Conservation (phyloP, 2,888 invertebrate genomes). For the Lingula anatina region DNA sequence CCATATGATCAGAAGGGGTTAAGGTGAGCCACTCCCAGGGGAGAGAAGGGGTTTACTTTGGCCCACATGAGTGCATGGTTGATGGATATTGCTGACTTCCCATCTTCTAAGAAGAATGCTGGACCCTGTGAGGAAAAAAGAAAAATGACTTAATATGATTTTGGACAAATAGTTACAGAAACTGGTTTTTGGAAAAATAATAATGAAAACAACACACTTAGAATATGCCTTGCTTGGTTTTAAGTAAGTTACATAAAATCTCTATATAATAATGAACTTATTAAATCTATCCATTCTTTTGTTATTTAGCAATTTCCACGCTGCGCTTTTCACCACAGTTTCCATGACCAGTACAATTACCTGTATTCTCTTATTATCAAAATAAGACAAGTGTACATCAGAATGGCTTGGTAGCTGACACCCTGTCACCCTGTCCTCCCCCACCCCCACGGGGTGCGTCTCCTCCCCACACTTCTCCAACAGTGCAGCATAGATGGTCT, state of each 20-base stretch:
- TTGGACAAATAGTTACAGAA: no score
- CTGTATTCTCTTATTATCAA: conserved; percentile 36
- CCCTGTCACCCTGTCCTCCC: conserved; percentile 39
- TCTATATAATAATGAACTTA: no score
- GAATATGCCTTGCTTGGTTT: no score
- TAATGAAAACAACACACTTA: no score
- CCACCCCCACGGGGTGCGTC: conserved; percentile 18
- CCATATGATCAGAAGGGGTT: conserved; percentile 39
- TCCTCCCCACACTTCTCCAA: conserved; percentile 23
- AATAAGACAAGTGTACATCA: conserved; percentile 43
- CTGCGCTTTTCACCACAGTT: no score
- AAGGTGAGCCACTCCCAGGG: conserved; percentile 52
- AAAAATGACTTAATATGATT: conserved; percentile 2
- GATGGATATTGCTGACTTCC: conserved; percentile 47
- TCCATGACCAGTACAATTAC: conserved; percentile 18
- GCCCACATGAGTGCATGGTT: conserved; percentile 55
- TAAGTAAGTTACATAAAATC: no score
- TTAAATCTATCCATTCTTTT: no score
- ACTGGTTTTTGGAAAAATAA: no score
- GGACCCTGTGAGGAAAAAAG: conserved; percentile 41
- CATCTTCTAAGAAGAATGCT: conserved; percentile 51
- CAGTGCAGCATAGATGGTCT: conserved; percentile 13
- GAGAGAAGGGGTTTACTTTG: conserved; percentile 53
- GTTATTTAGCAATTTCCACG: no score
- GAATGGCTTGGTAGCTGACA: conserved; percentile 51